Base-by-base conservation (phyloP, 2,113 vertebrate genomes). In the Lampris incognitus region DNA sequence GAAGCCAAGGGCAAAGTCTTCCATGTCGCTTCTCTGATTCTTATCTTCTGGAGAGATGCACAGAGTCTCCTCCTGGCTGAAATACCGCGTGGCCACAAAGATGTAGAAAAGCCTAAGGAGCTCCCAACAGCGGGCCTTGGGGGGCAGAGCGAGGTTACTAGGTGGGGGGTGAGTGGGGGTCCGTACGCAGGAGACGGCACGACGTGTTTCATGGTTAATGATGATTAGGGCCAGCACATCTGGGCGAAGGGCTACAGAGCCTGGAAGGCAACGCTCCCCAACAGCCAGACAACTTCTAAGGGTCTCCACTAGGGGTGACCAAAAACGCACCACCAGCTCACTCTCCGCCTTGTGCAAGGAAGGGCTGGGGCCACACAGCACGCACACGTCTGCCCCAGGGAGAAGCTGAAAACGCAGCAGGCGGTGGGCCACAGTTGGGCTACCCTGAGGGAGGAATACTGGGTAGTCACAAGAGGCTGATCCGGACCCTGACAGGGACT, bases 391-490 rank as follows among this genome's bases (percentile, higher is more conserved):
- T 48, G 94, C 90, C 40, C 95, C 94, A 0, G 94, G 95, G 3
- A 98, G 95, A 66, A 98, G 91, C 70, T 93, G 95, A 79, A 97
- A 95, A 13, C 95, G 94, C 51, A 98, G 92, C 4, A 97, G 94
- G 11, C 97, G 94, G 65, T 97, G 96, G 1, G 97, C 95, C 40
- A 98, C 95, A 1, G 91, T 96, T 55, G 97, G 97, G 72, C 97
- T 98, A 49, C 96, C 96, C 6, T 96, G 95, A 0, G 97, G 97
- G 57, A 98, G 93, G 84, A 97, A 98, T 68, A 98, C 92, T 0
- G 97, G 97, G 77, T 95, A 95, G 85, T 98, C 97, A 0, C 95
- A 94, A 1, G 96, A 96, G 0, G 93, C 74, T 1, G 94, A 92
- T 2, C 91, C 92, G 0, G 93, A 92, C 63, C 94, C 89, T 0